Evolutionary conservation across 2,797 vertebrate species (phyloP), one percentile per base, ranked within the genome.

Genomic region (Darevskia nairensis): DNA sequence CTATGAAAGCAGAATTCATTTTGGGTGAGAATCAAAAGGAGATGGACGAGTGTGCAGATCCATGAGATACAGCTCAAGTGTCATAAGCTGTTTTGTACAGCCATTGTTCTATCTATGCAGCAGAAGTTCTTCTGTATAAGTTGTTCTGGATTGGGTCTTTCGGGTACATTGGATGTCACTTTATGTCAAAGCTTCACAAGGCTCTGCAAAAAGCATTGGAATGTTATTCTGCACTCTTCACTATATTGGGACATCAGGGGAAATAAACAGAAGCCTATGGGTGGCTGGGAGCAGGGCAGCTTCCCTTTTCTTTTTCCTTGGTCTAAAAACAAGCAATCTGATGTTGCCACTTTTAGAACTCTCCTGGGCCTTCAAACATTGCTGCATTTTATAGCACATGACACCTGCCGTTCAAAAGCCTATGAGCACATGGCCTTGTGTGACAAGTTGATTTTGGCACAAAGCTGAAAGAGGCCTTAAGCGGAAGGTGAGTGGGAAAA

Each of bases 261-360:
- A 66, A 76, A 59, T 59, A 80, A 84, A 59, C 44, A 74, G 76
- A 39, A 66, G 32, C 23, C 55, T 35, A 41, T 80, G 66, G 44
- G n/a, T 76, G 41, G 11, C 6, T 74, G 32, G 59, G 19, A 85
- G 59, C n/a, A 71, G 15, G 39, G 69, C 32, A 19, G 21, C 44
- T 80, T 80, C 25, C 32, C 29, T 19, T 46, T 27, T 13, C 39
- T 44, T 25, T 85, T 80, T 74, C 23, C 80, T 66, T 80, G 39
- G 68, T 75, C 23, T 80, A 44, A 39, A 81, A 76, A 80, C 17
- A 39, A 77, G 17, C 29, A 69, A 44, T 23, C 6, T 69, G 29
- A 35, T 77, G 44, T 69, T 69, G n/a, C 64, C 61, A 84, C 27
- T 68, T 82, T 82, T 77, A 77, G 61, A 77, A 77, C 23, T 71